phyloP scores from a whole-genome alignment of 1,140 invertebrate genomes.

The Papilio polytes region DNA sequence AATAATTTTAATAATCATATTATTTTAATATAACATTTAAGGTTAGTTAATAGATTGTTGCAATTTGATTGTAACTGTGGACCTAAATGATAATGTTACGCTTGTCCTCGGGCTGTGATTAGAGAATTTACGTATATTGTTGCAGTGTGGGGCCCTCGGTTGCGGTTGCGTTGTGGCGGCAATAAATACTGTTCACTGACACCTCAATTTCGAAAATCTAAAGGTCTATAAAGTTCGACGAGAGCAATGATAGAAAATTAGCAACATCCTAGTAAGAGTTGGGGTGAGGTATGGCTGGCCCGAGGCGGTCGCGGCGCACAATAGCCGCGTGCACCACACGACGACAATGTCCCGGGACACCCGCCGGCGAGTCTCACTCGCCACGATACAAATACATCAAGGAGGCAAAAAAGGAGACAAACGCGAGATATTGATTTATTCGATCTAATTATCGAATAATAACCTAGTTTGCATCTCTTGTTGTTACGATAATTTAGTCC shows the following conservation, averaged over 20 bases:
- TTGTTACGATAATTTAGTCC: conserved; percentile 78
- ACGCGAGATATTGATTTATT: conserved; percentile 74
- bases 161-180: conserved; percentile 61
- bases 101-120: conserved; percentile 63
- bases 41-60: conserved; percentile 35
- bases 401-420: conserved; percentile 53
- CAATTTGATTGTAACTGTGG: conserved; percentile 49
- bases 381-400: conserved; percentile 35
- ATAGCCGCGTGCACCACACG: conserved; percentile 57
- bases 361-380: conserved; percentile 56
- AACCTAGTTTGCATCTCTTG: conserved; percentile 79
- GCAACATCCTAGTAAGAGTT: conserved; percentile 75
- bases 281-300: conserved; percentile 74
- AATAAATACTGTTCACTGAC: conserved; percentile 80
- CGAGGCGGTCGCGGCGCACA: conserved; percentile 63
- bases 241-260: conserved; percentile 82
- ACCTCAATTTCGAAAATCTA: conserved; percentile 78
- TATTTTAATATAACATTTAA: conserved; percentile 21
- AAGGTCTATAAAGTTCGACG: conserved; percentile 75
- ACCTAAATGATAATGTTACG: conserved; percentile 60
- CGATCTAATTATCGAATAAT: conserved; percentile 78
- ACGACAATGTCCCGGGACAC: conserved; percentile 53
- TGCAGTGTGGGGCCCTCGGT: conserved; percentile 48
- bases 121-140: conserved; percentile 61
- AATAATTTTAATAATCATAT: background rate